Evolutionary conservation across 2,888 invertebrate species (phyloP).

Genomic region (Allacma fusca): DNA sequence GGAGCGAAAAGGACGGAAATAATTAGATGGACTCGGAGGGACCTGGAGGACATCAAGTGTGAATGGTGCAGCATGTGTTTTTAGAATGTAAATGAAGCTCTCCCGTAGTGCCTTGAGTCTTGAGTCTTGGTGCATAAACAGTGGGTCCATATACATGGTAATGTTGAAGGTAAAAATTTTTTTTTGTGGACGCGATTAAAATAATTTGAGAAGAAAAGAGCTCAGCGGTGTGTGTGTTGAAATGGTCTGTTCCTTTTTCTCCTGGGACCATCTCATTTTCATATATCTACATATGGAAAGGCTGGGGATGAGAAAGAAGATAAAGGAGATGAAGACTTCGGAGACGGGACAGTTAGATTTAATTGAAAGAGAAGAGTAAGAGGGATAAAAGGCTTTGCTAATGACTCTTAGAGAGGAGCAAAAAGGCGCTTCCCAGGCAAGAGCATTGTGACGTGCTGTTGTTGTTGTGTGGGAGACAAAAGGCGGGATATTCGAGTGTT

Average conservation of each 20-base stretch:
- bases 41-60: too few relatives aligned
- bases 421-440: neutral
- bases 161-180: neutral
- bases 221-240: neutral
- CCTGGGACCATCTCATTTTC: neutral
- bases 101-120: too few relatives aligned
- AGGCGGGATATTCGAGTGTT: neutral
- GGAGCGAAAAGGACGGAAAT: too few relatives aligned
- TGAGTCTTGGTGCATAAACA: too few relatives aligned
- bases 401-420: neutral
- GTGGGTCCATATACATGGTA: neutral
- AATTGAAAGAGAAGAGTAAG: neutral
- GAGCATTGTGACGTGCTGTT: too few relatives aligned
- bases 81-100: too few relatives aligned
- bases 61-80: too few relatives aligned
- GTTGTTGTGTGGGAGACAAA: neutral
- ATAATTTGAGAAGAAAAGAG: slow-evolving; percentile 16
- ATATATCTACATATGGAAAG: too few relatives aligned
- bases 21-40: too few relatives aligned
- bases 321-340: neutral
- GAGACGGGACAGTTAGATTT: slow-evolving; percentile 10
- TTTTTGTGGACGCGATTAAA: slow-evolving; percentile 9
- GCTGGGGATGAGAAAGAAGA: neutral
- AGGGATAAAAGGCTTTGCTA: neutral
- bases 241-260: neutral